Evolutionary conservation across 2,888 invertebrate genomes (phyloP).

Genomic region (Epistrophella euchroma): DNA sequence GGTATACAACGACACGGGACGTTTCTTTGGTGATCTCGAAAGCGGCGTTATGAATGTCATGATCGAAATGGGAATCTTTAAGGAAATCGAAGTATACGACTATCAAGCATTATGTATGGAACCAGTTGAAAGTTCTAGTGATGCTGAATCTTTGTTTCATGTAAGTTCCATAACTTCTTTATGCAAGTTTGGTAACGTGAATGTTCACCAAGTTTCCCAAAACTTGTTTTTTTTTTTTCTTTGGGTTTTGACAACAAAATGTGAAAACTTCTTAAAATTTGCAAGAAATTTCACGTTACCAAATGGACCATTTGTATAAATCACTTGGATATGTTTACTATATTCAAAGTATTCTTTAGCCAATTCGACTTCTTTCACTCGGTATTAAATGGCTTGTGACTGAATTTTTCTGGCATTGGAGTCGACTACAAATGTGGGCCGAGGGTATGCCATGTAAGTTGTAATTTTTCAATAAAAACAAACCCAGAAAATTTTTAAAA

Average conservation of each 20-base stretch:
- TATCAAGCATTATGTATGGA: conserved; percentile 92
- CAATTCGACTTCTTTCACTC: conserved; percentile 81
- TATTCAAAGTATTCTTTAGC: conserved; percentile 80
- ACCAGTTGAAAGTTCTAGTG: conserved; percentile 81
- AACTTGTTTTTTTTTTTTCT: too few relatives aligned
- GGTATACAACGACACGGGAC: conserved; percentile 88
- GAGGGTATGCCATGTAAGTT: conserved; percentile 82
- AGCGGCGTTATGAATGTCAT: conserved; percentile 91
- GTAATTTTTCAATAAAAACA: not conserved
- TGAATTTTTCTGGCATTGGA: conserved; percentile 82
- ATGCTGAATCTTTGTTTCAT: conserved; percentile 79
- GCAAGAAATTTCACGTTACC: too few relatives aligned
- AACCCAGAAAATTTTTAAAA: too few relatives aligned
- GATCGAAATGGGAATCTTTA: conserved; percentile 89
- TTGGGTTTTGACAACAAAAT: too few relatives aligned
- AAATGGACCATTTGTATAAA: not conserved
- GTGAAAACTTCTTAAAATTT: too few relatives aligned
- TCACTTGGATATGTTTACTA: not conserved
- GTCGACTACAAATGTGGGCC: conserved; percentile 82
- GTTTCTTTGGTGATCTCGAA: conserved; percentile 93
- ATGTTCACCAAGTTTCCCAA: too few relatives aligned
- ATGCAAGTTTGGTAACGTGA: too few relatives aligned
- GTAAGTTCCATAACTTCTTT: conserved; percentile 78
- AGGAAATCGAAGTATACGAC: conserved; percentile 91
- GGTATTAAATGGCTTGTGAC: conserved; percentile 84